Percentiles rank a stretch among this genome's conserved stretches.
Conservation (phyloP, 2,797 vertebrate genomes). For the Martes flavigula region DNA sequence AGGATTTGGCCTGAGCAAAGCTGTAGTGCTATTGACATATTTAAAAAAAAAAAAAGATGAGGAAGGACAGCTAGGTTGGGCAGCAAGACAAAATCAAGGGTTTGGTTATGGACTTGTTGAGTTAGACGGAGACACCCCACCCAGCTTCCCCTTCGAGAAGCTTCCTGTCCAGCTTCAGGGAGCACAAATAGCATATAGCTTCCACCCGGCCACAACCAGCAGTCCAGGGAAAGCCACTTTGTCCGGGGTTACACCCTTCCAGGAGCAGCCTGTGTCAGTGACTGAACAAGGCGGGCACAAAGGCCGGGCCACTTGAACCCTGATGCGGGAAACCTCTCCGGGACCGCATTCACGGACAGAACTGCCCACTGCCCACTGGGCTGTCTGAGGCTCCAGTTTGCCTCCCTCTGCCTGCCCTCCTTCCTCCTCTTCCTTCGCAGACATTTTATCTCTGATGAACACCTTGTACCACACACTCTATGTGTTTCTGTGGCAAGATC, state of each 20-base stretch:
- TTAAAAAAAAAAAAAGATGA: too few species aligned
- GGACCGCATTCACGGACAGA: accelerated
- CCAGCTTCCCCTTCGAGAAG: neutral
- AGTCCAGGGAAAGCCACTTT: neutral
- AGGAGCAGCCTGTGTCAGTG: neutral
- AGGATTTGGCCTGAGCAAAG: neutral
- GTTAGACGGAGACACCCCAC: neutral
- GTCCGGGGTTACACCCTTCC: neutral
- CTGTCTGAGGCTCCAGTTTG: neutral
- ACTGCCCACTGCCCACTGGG: neutral
- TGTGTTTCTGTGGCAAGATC: neutral
- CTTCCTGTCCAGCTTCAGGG: neutral
- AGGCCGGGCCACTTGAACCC: neutral
- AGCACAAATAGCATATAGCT: neutral
- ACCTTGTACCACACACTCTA: neutral
- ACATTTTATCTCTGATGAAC: neutral
- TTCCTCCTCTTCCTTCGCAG: neutral
- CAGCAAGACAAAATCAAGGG: accelerated
- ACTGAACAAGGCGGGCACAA: neutral
- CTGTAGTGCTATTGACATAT: neutral
- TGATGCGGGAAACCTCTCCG: neutral
- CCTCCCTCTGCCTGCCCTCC: neutral
- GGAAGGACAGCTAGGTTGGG: neutral
- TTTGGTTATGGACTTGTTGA: neutral
- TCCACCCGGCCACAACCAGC: neutral